phyloP scores from a whole-genome alignment of 2,797 vertebrate genomes.

The Pseudochirops cupreus region DNA sequence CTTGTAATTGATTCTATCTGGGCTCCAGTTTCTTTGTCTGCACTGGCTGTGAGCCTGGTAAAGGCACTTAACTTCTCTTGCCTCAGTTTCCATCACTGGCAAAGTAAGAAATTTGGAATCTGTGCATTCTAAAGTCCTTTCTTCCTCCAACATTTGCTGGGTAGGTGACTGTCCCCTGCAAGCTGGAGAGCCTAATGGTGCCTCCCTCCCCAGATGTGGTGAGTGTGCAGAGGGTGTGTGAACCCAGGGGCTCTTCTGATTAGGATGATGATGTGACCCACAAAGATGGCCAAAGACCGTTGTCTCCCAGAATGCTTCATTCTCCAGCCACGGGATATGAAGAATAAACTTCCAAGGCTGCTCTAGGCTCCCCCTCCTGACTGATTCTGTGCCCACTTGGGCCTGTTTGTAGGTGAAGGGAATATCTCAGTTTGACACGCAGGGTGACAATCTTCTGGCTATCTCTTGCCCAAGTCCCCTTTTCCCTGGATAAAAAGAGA shows the following conservation, averaged over 20 bases:
- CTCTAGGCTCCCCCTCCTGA: background rate
- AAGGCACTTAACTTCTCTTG: background rate
- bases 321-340: background rate
- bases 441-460: conserved; percentile 29
- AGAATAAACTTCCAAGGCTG: background rate
- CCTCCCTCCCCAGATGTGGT: background rate
- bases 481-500: background rate
- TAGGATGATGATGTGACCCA: too few species aligned
- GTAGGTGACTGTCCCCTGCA: background rate
- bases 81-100: background rate
- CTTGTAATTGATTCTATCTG: too few species aligned
- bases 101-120: background rate
- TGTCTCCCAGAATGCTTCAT: background rate
- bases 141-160: background rate
- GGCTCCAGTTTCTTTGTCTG: too few species aligned
- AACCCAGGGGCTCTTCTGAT: background rate
- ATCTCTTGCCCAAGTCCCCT: conserved; percentile 42
- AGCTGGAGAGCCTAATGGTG: too few species aligned
- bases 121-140: background rate
- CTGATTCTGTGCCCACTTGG: background rate
- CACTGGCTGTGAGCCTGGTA: background rate
- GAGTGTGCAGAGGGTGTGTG: background rate
- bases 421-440: conserved; percentile 36
- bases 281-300: background rate
- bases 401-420: conserved; percentile 1